Evolutionary conservation across 2,113 vertebrate genomes (phyloP).

Genomic region (Anseranas semipalmata): DNA sequence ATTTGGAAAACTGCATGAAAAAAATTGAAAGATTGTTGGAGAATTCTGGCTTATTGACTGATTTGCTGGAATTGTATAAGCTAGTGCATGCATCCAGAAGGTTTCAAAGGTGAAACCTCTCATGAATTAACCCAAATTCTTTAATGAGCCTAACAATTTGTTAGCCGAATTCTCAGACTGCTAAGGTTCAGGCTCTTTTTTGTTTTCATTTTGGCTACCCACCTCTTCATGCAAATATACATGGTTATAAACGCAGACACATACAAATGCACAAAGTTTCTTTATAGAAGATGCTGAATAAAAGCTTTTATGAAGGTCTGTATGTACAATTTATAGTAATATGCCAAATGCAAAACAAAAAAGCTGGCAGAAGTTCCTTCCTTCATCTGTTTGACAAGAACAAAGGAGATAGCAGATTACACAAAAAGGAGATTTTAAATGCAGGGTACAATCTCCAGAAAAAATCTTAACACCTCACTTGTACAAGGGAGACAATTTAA

Average conservation of each 20-base stretch:
- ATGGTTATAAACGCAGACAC: conserved; percentile 33
- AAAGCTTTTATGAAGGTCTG: conserved; percentile 35
- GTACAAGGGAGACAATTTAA: conserved; percentile 21
- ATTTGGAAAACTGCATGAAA: background rate
- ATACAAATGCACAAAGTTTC: background rate
- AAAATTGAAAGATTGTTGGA: background rate
- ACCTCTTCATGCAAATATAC: conserved; percentile 21
- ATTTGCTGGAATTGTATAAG: background rate
- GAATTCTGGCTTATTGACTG: background rate
- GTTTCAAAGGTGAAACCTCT: background rate
- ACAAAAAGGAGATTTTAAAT: conserved; percentile 58
- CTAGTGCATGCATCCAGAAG: background rate
- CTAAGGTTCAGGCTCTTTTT: background rate
- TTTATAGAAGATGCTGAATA: conserved; percentile 40
- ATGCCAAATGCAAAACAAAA: conserved; percentile 28
- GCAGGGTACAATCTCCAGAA: conserved; percentile 41
- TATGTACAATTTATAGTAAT: conserved; percentile 28
- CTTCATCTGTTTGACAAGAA: conserved; percentile 43
- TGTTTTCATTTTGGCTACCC: background rate
- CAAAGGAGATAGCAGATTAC: conserved; percentile 37
- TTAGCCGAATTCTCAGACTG: background rate
- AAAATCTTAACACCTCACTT: conserved; percentile 28
- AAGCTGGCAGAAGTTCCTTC: conserved; percentile 21
- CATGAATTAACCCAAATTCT: conserved; percentile 19
- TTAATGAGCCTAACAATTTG: background rate